Conservation (phyloP, 2,797 vertebrate genomes). For the Spinus pinus region DNA sequence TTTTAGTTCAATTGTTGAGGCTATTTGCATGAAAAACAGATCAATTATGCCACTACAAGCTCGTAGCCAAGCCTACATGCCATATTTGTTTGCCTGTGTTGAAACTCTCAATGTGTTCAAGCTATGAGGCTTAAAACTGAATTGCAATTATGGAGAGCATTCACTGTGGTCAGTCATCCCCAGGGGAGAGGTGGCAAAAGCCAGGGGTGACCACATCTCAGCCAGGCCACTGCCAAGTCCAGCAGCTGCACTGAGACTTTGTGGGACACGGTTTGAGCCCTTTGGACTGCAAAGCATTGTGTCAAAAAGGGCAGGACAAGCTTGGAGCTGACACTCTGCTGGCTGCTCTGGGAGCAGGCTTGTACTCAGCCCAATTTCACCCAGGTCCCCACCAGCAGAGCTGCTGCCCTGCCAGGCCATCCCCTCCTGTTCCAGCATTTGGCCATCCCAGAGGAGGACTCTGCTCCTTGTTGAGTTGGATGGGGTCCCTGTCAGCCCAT, state of each 20-base stretch:
- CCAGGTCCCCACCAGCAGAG: neutral
- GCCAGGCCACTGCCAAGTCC: neutral
- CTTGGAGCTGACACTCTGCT: neutral
- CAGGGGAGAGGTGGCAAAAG: rapidly evolving
- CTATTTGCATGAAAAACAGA: neutral
- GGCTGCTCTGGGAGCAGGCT: neutral
- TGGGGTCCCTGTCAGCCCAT: neutral
- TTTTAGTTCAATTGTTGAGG: slow-evolving; percentile 7
- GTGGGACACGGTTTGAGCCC: neutral
- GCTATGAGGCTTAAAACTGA: neutral
- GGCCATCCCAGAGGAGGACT: neutral
- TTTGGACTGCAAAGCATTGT: neutral
- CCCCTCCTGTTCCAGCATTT: neutral
- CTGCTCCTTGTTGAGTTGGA: neutral
- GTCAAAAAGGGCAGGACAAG: neutral
- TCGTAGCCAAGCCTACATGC: neutral
- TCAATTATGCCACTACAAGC: neutral
- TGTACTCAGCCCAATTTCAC: rapidly evolving
- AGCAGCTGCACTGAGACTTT: neutral
- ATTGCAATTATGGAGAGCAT: neutral
- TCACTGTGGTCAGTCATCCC: neutral
- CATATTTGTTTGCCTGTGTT: neutral
- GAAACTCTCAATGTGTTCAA: neutral
- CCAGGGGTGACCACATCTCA: neutral
- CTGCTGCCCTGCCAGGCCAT: neutral